A percentile compares a stretch with the other conserved stretches of the same genome.
These are phyloP conservation scores for Anarsia innoxiella DNA, from an alignment of 2,888 invertebrate species.

Conservation along the genomic window DNA sequence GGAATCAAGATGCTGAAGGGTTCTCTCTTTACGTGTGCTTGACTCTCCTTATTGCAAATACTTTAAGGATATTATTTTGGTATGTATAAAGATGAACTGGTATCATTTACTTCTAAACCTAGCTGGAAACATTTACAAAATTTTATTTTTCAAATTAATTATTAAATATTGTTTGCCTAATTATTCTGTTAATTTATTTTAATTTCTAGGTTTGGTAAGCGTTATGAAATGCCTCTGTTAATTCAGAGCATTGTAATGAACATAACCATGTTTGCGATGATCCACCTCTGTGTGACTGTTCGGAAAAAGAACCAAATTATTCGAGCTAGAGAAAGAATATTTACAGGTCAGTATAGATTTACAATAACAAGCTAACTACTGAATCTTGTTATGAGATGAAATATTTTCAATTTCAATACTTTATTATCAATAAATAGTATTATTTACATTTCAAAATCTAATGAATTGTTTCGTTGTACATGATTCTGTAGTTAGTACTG, in stretches of 20 bases:
- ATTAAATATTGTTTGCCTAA: not conserved
- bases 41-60: slow-evolving; percentile 95
- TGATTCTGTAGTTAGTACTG: too few relatives aligned
- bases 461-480: too few relatives aligned
- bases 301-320: slow-evolving; percentile 87
- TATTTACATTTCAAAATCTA: too few relatives aligned
- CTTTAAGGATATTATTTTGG: slow-evolving; percentile 98
- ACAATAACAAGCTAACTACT: too few relatives aligned
- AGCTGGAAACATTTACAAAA: not conserved
- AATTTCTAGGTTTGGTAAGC: slow-evolving; percentile 95
- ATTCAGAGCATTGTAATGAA: slow-evolving; percentile 99
- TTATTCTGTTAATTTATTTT: not conserved
- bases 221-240: slow-evolving; percentile 95
- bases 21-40: slow-evolving; percentile 98
- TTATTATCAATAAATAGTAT: too few relatives aligned
- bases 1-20: slow-evolving; percentile 94
- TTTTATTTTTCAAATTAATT: not conserved
- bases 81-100: slow-evolving; percentile 65
- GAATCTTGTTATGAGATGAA: too few relatives aligned
- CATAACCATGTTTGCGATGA: slow-evolving; percentile 95
- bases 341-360: slow-evolving; percentile 82
- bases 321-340: slow-evolving; percentile 84
- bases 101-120: too few relatives aligned
- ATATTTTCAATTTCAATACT: too few relatives aligned
- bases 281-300: slow-evolving; percentile 92